Base-by-base conservation (phyloP, 2,113 vertebrate genomes). In the Lepus europaeus region DNA sequence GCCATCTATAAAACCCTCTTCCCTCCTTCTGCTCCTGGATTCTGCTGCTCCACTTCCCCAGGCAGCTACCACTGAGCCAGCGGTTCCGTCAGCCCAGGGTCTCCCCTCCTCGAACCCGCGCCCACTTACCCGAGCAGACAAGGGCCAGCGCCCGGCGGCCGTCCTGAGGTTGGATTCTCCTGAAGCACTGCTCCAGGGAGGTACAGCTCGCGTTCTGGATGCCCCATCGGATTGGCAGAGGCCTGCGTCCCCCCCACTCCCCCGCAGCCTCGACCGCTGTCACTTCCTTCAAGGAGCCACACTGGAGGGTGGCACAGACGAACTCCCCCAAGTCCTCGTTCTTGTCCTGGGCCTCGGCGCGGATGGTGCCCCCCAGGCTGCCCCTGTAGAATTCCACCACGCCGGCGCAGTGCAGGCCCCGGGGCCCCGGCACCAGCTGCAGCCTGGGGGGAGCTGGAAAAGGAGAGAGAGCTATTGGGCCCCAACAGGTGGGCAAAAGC, bases 91-190 rank as follows among this genome's bases (percentile, higher is more conserved):
- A 59, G 56, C 56, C 56, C 56, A 59, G 56, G 56, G 56, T 16
- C 12, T 13, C 56, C 17, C 13, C 56, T 59, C 13, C 45, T 45
- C 6, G 45, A n/a, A 53, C 27, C 2, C 1, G 29, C 74, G 2
- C 73, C 51, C 73, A 93, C 98, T 97, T 94, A 98, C 98, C 98
- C 0, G 98, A 97, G 84, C 98, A 98, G 97, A 95, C 4, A 72
- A 98, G 8, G n/a, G 96, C 96, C 3, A 98, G 96, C 0, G 89
- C 89, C 0, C 0, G 6, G 63, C 6, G 19, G 0, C 13, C 5
- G 0, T 9, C 36, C 51, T 0, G 5, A 29, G n/a, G 1, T 0
- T 69, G 9, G 11, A 25, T 96, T 72, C 82, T 83, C 1, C 63
- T 49, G 96, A 98, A 97, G 90, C 98, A 98, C 22, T 91, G 29